Evolutionary conservation across 2,888 invertebrate genomes (phyloP), one percentile per base, ranked within the genome.

Genomic region (Punctoribates punctum): DNA sequence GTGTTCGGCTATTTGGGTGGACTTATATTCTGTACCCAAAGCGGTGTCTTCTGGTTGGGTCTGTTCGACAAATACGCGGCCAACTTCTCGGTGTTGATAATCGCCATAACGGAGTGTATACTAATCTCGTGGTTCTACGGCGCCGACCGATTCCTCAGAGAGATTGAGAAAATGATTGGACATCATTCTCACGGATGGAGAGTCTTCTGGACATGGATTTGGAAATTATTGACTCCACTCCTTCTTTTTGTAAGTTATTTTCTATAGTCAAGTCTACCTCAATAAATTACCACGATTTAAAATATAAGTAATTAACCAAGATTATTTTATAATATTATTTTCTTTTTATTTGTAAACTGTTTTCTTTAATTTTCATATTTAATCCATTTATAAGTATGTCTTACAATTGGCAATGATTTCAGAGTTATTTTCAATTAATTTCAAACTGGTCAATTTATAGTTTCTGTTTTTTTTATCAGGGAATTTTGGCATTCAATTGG

Each of bases 401-500:
- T n/a, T n/a, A n/a, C n/a, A n/a, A n/a, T n/a, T n/a, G n/a, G n/a
- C n/a, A n/a, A n/a, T n/a, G n/a, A n/a, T n/a, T n/a, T n/a, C n/a
- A n/a, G n/a, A n/a, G n/a, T n/a, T n/a, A n/a, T n/a, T n/a, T n/a
- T n/a, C n/a, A n/a, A n/a, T n/a, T n/a, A n/a, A n/a, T n/a, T n/a
- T n/a, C n/a, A n/a, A n/a, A n/a, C n/a, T 51, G 51, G 51, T 27
- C 17, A 38, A 15, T 70, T 42, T 51, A 51, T 20, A 11, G 34
- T 5, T 34, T 34, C 34, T 9, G 80, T n/a, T n/a, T n/a, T n/a
- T n/a, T n/a, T n/a, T n/a, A n/a, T n/a, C n/a, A 90, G 90, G 90
- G 90, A 81, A 90, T 92, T 78, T 84, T 91, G 77, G 88, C 90
- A 78, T 91, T 91, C 84, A 91, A 91, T 83, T 90, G 90, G 90